phyloP scores from a whole-genome alignment of 2,797 vertebrate species.

The Rhyacichthys aspro region DNA sequence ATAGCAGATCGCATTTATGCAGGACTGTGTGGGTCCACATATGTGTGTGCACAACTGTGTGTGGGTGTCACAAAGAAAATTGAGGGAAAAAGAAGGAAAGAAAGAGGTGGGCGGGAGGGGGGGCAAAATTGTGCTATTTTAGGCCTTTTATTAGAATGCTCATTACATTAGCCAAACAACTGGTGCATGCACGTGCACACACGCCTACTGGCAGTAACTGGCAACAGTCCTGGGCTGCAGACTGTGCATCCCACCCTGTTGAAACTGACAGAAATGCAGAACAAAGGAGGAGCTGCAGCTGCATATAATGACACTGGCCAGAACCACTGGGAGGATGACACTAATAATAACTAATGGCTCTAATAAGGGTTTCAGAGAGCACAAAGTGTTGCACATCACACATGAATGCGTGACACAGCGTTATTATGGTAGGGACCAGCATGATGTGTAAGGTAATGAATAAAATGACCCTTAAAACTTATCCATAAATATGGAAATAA shows the following conservation, averaged over 20 bases:
- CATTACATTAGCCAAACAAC: slow-evolving; percentile 72
- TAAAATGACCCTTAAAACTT: background rate
- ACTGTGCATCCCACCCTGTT: slow-evolving; percentile 28
- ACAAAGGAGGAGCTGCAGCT: slow-evolving; percentile 34
- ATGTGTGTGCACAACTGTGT: slow-evolving; percentile 37
- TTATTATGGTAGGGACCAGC: background rate
- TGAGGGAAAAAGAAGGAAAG: slow-evolving; percentile 10
- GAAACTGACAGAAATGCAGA: slow-evolving; percentile 25
- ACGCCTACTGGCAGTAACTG: slow-evolving; percentile 31
- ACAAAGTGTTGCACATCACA: slow-evolving; percentile 17
- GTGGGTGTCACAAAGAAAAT: slow-evolving; percentile 38
- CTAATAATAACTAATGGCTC: slow-evolving; percentile 11
- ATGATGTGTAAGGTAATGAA: background rate
- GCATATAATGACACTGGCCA: slow-evolving; percentile 29
- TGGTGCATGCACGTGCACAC: slow-evolving; percentile 27
- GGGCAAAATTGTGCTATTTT: slow-evolving; percentile 56
- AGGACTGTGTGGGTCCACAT: slow-evolving; percentile 9
- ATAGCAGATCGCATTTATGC: slow-evolving; percentile 27
- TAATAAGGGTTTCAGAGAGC: slow-evolving; percentile 34
- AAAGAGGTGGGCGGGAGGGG: slow-evolving; percentile 15
- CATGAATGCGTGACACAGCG: slow-evolving; percentile 25
- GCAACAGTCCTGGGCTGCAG: slow-evolving; percentile 45
- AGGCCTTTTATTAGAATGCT: slow-evolving; percentile 62
- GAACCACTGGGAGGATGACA: slow-evolving; percentile 21
- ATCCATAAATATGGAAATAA: background rate